Base-by-base conservation (phyloP, 2,797 vertebrate genomes). In the Margarornis squamiger region DNA sequence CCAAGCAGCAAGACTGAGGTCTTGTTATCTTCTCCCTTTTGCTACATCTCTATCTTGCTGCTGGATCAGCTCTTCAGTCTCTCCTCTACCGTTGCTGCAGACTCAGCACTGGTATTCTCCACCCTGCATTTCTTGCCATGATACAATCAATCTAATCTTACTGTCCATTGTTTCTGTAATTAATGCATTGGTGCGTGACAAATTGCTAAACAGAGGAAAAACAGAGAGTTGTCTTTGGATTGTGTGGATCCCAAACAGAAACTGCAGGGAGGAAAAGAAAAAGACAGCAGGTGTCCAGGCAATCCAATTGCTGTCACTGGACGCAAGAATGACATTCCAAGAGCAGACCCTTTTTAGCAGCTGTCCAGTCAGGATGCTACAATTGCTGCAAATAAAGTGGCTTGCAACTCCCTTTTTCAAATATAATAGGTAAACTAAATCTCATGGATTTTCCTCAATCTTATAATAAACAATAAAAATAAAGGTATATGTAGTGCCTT, bases 151-250 rank as follows among this genome's bases (percentile, higher is more conserved):
- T 90, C 80, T 93, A 90, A 95, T 76, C 88, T 88, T 92, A 88
- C 52, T 85, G 93, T 94, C 86, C 83, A 79, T 96, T 96, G 77
- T 95, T 95, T 95, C 91, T 88, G 22, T 92, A 93, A 94, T 96
- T 95, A 94, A 93, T 91, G 95, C 90, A 88, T 59, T 71, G 77
- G 49, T 4, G 57, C 52, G 0, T 92, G 55, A 85, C 83, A 95
- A 87, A 96, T 90, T 90, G 52, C 49, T 86, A 85, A 96, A 86
- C 66, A 92, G 76, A 73, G 55, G 48, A 9, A 92, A 84, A 94
- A 76, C 76, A 79, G 79, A 85, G 55, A 45, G n/a, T 67, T 76
- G 58, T 67, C 79, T 86, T 76, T 63, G 52, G 45, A 86, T 84
- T 80, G 76, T 71, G 72, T 61, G 63, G 46, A 84, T 96, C 73